Base-by-base conservation (phyloP, 2,113 vertebrate species). In the Nibea albiflora region DNA sequence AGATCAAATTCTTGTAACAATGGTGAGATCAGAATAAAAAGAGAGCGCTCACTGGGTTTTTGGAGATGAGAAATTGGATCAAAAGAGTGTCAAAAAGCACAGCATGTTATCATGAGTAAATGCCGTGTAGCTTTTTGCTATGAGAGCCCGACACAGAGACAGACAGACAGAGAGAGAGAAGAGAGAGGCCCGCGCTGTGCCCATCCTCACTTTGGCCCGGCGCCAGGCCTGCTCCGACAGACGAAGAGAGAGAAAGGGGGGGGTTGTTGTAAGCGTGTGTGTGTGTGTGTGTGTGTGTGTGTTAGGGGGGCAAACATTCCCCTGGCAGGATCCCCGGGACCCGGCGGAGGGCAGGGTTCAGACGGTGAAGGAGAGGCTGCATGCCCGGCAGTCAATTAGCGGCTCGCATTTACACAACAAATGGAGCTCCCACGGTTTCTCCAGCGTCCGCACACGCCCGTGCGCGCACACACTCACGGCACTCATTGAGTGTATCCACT, bases 371-470 rank as follows among this genome's bases (percentile, higher is more conserved):
- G 91, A 92, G 92, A 94, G 87, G 88, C 90, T 85, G 90, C 73
- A 72, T 90, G 91, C 90, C 90, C 73, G 66, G 88, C 83, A 93
- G 93, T 94, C 92, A 94, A 94, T 94, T 94, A 93, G 91, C 80
- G 63, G 84, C 90, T 89, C 62, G 84, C 90, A 93, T 94, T 94
- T 93, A 92, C 90, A 92, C 92, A 94, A 94, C 92, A 93, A 94
- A 92, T 90, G 87, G 85, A 91, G 89, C 91, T 92, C 87, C 89
- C 89, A 85, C 80, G 46, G 85, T 74, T 88, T 88, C 75, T 81
- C 64, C 42, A 67, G 73, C 49, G 65, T 73, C 57, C 84, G 63
- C 89, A 63, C 63, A 9, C 73, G 7, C 73, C 16, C 31, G 14
- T 50, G 10, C 28, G 4, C 64, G 0, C 50, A 44, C 67, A 66